Conservation (phyloP, 2,113 vertebrate genomes). For the Scalopus aquaticus region DNA sequence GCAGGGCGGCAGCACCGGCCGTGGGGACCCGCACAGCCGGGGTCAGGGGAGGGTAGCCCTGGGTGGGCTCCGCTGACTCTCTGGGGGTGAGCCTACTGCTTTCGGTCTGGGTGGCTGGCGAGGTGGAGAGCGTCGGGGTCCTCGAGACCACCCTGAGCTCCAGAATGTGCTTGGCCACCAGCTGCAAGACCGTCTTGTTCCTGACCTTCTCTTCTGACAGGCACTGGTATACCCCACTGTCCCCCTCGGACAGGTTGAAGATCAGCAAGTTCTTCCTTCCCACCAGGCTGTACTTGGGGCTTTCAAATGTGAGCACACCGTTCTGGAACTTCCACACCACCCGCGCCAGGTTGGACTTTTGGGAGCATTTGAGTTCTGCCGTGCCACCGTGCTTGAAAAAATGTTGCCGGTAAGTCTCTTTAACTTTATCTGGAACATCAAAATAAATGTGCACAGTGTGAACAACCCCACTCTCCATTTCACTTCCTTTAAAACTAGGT, state of each 20-base stretch:
- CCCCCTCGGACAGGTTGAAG: constrained; percentile 92
- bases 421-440: constrained; percentile 89
- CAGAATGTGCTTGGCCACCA: constrained; percentile 90
- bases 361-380: constrained; percentile 92
- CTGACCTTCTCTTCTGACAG: constrained; percentile 91
- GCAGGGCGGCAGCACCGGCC: constrained; percentile 81
- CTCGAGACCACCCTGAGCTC: constrained; percentile 84
- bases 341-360: constrained; percentile 92
- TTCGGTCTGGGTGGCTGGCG: constrained; percentile 73
- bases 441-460: constrained; percentile 85
- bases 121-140: constrained; percentile 34
- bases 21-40: constrained; percentile 74
- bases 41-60: constrained; percentile 79
- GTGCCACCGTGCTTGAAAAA: constrained; percentile 92
- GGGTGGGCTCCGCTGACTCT: constrained; percentile 73
- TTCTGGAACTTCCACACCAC: constrained; percentile 92
- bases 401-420: constrained; percentile 85
- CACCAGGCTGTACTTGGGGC: constrained; percentile 91
- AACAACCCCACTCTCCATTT: neutral
- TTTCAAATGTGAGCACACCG: constrained; percentile 85
- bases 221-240: constrained; percentile 94
- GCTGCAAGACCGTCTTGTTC: constrained; percentile 90
- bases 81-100: constrained; percentile 84
- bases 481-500: neutral
- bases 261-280: constrained; percentile 90